Percentiles rank a stretch among this genome's conserved stretches.
These are phyloP conservation scores for Pseudopleuronectes americanus DNA, from an alignment of 2,797 vertebrate species.

Conservation along the genomic window DNA sequence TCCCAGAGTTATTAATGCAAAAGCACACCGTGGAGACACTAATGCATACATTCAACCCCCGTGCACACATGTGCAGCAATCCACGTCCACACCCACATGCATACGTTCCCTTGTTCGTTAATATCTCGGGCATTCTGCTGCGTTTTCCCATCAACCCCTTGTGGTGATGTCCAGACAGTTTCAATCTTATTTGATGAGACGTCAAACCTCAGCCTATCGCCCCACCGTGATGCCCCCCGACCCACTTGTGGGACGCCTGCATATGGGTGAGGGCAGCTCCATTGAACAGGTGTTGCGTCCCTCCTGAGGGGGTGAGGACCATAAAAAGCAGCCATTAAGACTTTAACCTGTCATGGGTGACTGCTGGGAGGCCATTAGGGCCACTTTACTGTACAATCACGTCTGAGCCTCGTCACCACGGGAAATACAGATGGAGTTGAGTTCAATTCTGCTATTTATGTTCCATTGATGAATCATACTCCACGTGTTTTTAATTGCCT, in stretches of 20 bases:
- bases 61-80: slow-evolving; percentile 45
- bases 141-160: slow-evolving; percentile 72
- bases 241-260: slow-evolving; percentile 67
- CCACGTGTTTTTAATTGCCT: slow-evolving; percentile 9
- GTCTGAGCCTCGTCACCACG: slow-evolving; percentile 74
- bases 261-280: slow-evolving; percentile 53
- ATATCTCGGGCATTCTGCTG: slow-evolving; percentile 59
- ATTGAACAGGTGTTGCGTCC: slow-evolving; percentile 83
- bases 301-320: slow-evolving; percentile 63
- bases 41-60: slow-evolving; percentile 54
- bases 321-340: slow-evolving; percentile 82
- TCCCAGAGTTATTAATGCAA: slow-evolving; percentile 63
- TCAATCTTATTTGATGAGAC: slow-evolving; percentile 68
- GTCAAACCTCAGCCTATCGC: slow-evolving; percentile 35
- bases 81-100: slow-evolving; percentile 36
- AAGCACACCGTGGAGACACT: slow-evolving; percentile 52
- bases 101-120: slow-evolving; percentile 55
- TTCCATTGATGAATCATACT: slow-evolving; percentile 11
- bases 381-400: slow-evolving; percentile 81
- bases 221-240: slow-evolving; percentile 18
- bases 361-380: slow-evolving; percentile 79
- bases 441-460: slow-evolving; percentile 57
- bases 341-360: slow-evolving; percentile 85
- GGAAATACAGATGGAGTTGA: slow-evolving; percentile 70
- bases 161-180: slow-evolving; percentile 68